Evolutionary conservation across 2,113 vertebrate species (phyloP), one percentile per base, ranked within the genome.

Genomic region (Mola mola): DNA sequence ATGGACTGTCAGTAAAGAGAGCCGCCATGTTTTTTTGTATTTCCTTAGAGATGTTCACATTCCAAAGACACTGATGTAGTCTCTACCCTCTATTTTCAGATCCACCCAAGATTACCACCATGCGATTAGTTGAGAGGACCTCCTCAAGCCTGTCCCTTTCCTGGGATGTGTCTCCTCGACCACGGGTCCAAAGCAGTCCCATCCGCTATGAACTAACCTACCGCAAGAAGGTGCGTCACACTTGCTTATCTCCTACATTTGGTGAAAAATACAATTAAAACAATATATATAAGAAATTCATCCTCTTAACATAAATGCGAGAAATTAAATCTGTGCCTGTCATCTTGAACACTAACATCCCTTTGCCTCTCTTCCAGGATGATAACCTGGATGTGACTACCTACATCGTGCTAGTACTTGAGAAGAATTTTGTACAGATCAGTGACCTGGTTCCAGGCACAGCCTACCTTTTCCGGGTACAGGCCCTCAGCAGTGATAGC

Each of bases 131-230:
- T 0, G 88, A 91, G 16, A 93, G 87, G 11, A 92, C 89, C 0
- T 69, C 92, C 71, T 94, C 88, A 70, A 96, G 91, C 11, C 76
- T 99, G 64, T 91, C 87, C 0, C 81, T 99, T 6, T 94, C 95
- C 70, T 99, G 97, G 97, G 93, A 89, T 0, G 92, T 98, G 1
- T 93, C 94, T 0, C 88, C 52, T 0, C 87, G 91, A 0, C 87
- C 36, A 0, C 86, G 91, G 0, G 87, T 92, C 79, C 91, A 88
- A 42, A 85, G 77, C 24, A 88, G 89, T 0, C 83, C 93, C 63
- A 86, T 91, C 79, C 94, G 92, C 56, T 99, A 95, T 0, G 93
- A 98, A 68, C 93, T 99, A 44, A 96, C 92, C 78, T 98, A 96
- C 82, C 94, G 93, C 69, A 98, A 95, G 83, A 98, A 97, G 95